A percentile compares a stretch with the other conserved stretches of the same genome.
Conservation (phyloP, 2,797 vertebrate genomes). For the Sebastes nivosus region DNA sequence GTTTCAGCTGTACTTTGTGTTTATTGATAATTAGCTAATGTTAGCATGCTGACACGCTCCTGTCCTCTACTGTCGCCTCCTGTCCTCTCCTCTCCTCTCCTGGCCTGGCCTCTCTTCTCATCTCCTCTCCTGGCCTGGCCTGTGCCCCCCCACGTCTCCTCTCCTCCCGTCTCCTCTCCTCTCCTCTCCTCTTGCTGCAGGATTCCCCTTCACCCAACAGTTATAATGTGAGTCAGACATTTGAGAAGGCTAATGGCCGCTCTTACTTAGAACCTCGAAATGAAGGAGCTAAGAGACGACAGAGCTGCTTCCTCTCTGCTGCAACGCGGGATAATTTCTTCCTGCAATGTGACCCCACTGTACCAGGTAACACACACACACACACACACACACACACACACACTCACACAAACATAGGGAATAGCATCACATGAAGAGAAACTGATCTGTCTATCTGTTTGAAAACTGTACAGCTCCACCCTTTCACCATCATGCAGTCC, state of each 20-base stretch:
- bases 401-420: neutral
- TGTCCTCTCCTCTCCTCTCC: too few relatives aligned
- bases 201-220: slow-evolving; percentile 78
- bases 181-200: slow-evolving; percentile 54
- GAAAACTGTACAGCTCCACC: slow-evolving; percentile 11
- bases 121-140: too few relatives aligned
- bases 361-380: slow-evolving; percentile 73
- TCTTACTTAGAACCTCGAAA: slow-evolving; percentile 72
- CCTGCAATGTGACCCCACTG: slow-evolving; percentile 24
- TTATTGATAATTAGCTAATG: neutral
- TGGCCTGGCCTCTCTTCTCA: rapidly evolving
- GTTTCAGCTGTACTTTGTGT: neutral
- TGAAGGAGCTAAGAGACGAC: slow-evolving; percentile 74
- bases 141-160: neutral
- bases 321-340: slow-evolving; percentile 59
- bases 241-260: slow-evolving; percentile 71
- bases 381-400: neutral
- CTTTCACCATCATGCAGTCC: slow-evolving; percentile 36
- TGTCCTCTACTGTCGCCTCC: too few relatives aligned
- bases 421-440: neutral
- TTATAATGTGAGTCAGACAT: slow-evolving; percentile 79
- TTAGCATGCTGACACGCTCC: neutral
- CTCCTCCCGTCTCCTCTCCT: neutral
- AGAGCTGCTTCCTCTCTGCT: slow-evolving; percentile 82
- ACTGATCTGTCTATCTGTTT: neutral